Evolutionary conservation across 2,113 vertebrate genomes (phyloP).

Genomic region (Cyphomyrus plagiostoma): DNA sequence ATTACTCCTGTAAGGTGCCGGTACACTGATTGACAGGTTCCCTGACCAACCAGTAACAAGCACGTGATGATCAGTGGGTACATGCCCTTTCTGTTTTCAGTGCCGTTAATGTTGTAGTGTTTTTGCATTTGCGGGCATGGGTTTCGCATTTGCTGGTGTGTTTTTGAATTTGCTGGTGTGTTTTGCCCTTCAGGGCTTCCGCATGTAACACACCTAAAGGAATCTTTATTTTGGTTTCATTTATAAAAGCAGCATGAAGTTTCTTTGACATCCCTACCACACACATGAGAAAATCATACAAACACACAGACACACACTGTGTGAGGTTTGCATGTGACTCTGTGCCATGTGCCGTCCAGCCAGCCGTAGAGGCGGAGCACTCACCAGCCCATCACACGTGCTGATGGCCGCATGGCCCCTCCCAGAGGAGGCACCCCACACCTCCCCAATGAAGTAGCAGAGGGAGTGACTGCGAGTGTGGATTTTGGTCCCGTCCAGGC

Average conservation of each 20-base stretch:
- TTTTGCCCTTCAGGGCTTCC: no score
- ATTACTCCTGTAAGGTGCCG: no score
- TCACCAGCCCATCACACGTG: slow-evolving; percentile 86
- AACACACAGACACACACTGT: background rate
- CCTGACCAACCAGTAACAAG: no score
- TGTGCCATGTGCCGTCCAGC: background rate
- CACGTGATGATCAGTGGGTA: no score
- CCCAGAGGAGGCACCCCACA: slow-evolving; percentile 50
- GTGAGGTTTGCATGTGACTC: background rate
- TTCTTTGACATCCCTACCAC: background rate
- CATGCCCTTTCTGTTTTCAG: no score
- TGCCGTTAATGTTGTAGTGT: no score
- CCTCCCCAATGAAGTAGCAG: slow-evolving; percentile 82
- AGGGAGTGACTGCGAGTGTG: slow-evolving; percentile 30
- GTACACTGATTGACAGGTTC: no score
- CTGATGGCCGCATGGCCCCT: slow-evolving; percentile 78
- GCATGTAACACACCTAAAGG: background rate
- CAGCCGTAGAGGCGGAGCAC: slow-evolving; percentile 34
- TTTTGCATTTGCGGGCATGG: no score
- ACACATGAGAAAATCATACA: background rate
- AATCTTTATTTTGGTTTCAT: background rate
- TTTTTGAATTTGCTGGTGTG: no score
- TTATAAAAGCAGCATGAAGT: background rate
- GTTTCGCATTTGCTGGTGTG: no score
- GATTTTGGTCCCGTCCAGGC: slow-evolving; percentile 58